phyloP scores from a whole-genome alignment of 2,797 vertebrate species.

The Numenius phaeopus region DNA sequence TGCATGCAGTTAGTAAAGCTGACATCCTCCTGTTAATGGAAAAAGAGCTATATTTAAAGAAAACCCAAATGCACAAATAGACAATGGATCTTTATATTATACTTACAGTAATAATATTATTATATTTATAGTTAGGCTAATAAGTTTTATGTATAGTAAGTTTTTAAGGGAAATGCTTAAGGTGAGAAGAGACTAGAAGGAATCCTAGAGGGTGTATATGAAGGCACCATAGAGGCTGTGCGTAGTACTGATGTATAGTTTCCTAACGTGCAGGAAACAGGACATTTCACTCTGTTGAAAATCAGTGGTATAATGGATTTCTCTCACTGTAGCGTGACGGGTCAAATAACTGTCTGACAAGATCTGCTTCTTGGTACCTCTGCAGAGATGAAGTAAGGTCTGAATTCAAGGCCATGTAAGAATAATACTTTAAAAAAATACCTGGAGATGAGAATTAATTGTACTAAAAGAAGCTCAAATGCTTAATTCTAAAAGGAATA shows the following conservation, averaged over 20 bases:
- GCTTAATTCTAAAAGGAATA: not conserved
- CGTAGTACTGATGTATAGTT: not conserved
- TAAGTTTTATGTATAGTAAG: not conserved
- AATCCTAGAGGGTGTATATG: not conserved
- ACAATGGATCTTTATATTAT: not conserved
- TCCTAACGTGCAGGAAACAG: not conserved
- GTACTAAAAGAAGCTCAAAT: not conserved
- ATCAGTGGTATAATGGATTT: not conserved
- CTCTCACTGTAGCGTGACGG: not conserved
- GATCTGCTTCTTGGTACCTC: not conserved
- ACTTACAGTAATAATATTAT: rapidly evolving
- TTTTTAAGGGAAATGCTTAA: not conserved
- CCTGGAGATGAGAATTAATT: not conserved
- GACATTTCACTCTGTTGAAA: not conserved
- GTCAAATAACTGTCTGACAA: not conserved
- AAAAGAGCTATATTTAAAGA: not conserved
- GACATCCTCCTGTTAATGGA: not conserved
- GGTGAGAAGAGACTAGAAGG: not conserved
- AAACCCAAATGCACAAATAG: not conserved
- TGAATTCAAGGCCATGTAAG: not conserved
- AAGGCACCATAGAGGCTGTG: not conserved
- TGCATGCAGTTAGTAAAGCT: not conserved
- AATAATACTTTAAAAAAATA: not conserved
- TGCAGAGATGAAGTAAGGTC: not conserved
- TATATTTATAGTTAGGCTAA: not conserved